Conservation (phyloP, 2,113 vertebrate species). For the Diadophis punctatus region DNA sequence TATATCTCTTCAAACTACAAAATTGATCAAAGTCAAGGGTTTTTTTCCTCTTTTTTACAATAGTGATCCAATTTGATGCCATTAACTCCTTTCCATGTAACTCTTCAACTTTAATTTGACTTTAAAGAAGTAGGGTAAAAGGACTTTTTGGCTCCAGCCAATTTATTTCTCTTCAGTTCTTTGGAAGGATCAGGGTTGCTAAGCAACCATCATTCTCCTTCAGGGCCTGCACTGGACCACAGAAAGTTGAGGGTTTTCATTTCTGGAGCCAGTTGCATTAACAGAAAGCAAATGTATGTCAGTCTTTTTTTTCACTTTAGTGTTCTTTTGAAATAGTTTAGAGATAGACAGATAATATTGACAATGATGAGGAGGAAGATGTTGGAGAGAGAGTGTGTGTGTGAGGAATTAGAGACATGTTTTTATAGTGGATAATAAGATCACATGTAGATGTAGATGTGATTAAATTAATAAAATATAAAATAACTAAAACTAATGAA, state of each 20-base stretch:
- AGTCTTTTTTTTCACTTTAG: conserved; percentile 11
- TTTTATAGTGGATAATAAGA: not conserved
- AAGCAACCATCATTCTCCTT: conserved; percentile 50
- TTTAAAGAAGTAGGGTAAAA: conserved; percentile 54
- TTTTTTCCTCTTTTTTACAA: conserved; percentile 26
- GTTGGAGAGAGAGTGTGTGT: not conserved
- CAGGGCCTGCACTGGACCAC: conserved; percentile 35
- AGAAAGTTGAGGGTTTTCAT: conserved; percentile 40
- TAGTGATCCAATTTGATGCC: not conserved
- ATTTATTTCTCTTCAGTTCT: conserved; percentile 54
- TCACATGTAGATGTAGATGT: no score
- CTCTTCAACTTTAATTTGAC: conserved; percentile 46
- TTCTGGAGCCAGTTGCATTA: conserved; percentile 25
- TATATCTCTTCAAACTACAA: not conserved
- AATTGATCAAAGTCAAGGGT: conserved; percentile 1
- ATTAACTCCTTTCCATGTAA: conserved; percentile 14
- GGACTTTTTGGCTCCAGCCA: conserved; percentile 52
- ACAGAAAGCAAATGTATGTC: conserved; percentile 37
- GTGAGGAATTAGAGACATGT: not conserved
- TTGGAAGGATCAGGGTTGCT: conserved; percentile 44
- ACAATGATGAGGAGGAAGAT: not conserved
- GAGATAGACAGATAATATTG: not conserved
- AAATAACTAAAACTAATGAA: not conserved
- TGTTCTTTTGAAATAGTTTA: not conserved
- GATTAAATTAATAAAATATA: not conserved